Evolutionary conservation across 2,113 vertebrate genomes (phyloP).

Genomic region (Globicephala melas): DNA sequence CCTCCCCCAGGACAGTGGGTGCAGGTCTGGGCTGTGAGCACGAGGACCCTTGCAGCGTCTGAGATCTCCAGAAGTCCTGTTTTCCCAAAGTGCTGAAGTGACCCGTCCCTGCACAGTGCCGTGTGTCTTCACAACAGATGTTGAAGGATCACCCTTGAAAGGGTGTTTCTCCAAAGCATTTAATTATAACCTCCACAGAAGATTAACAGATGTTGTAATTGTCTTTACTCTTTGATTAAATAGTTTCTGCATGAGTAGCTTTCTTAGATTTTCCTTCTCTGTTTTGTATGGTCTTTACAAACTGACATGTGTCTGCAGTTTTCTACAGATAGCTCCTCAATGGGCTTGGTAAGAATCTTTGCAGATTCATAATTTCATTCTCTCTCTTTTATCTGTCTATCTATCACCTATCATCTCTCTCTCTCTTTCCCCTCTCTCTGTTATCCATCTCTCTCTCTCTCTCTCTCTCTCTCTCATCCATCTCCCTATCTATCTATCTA

Average conservation of each 20-base stretch:
- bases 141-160: slow-evolving; percentile 81
- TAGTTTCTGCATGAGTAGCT: slow-evolving; percentile 85
- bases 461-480: background rate
- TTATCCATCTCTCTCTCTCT: background rate
- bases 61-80: background rate
- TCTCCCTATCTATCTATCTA: background rate
- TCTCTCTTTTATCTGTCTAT: background rate
- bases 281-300: slow-evolving; percentile 79
- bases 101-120: slow-evolving; percentile 63
- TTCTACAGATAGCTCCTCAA: slow-evolving; percentile 70
- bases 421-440: background rate
- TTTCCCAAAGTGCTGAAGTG: background rate
- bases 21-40: background rate
- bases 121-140: slow-evolving; percentile 83
- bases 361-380: slow-evolving; percentile 59
- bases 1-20: no score
- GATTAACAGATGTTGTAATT: slow-evolving; percentile 90
- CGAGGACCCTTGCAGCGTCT: background rate
- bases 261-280: slow-evolving; percentile 69
- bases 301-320: slow-evolving; percentile 74
- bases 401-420: background rate
- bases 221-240: slow-evolving; percentile 87
- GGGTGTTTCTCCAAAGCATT: slow-evolving; percentile 82
- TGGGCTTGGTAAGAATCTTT: slow-evolving; percentile 12
- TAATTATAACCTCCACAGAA: slow-evolving; percentile 86